phyloP scores from a whole-genome alignment of 2,797 vertebrate species.

The Tragopan temminckii region DNA sequence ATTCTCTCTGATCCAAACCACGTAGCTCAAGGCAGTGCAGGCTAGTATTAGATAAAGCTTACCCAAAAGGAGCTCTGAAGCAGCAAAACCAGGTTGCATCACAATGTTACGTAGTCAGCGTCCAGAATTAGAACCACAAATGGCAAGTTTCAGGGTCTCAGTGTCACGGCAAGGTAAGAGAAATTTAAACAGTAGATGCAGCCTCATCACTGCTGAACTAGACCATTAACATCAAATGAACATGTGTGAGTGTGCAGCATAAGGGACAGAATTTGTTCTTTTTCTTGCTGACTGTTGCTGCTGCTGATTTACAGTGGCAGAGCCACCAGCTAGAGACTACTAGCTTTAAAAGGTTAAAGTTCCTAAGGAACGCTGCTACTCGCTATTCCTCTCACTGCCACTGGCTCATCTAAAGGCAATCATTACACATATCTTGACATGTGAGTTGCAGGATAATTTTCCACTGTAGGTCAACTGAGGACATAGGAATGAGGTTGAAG shows the following conservation, averaged over 20 bases:
- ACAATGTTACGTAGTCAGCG: slow-evolving; percentile 35
- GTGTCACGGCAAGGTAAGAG: slow-evolving; percentile 38
- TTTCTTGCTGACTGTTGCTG: neutral
- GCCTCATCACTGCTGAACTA: slow-evolving; percentile 8
- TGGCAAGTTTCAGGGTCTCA: slow-evolving; percentile 7
- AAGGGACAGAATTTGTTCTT: neutral
- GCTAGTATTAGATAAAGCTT: slow-evolving; percentile 54
- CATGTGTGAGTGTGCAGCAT: slow-evolving; percentile 12
- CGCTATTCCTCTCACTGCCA: neutral
- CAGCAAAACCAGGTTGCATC: slow-evolving; percentile 49
- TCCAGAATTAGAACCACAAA: slow-evolving; percentile 53
- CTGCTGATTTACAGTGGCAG: slow-evolving; percentile 23
- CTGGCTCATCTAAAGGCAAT: slow-evolving; percentile 42
- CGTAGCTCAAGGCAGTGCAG: slow-evolving; percentile 56
- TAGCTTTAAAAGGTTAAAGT: slow-evolving; percentile 70
- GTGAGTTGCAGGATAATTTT: slow-evolving; percentile 71
- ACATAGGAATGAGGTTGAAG: slow-evolving; percentile 34
- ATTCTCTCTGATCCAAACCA: slow-evolving; percentile 50
- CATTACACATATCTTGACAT: slow-evolving; percentile 58
- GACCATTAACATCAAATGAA: neutral
- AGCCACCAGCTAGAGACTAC: neutral
- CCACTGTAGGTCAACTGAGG: slow-evolving; percentile 66
- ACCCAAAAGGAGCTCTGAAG: slow-evolving; percentile 49
- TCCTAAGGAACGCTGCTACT: slow-evolving; percentile 40
- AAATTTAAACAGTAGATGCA: slow-evolving; percentile 26